These are phyloP conservation scores for Toxonevra muliebris DNA, from an alignment of 2,888 invertebrate genomes.

Conservation along the genomic window DNA sequence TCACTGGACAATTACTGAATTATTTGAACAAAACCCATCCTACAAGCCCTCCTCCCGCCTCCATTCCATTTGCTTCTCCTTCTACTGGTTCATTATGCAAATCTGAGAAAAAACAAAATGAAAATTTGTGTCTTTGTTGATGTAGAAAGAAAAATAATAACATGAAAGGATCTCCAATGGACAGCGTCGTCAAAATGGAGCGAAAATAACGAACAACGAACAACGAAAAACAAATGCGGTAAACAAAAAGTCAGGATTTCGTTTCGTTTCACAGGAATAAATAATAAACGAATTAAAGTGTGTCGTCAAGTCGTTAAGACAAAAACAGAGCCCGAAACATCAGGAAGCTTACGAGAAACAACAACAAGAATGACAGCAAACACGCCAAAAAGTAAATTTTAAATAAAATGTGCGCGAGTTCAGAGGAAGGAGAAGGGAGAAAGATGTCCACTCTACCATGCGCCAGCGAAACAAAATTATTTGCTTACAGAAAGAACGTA, in stretches of 20 bases:
- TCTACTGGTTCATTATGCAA: constrained; percentile 32
- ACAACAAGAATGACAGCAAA: constrained; percentile 17
- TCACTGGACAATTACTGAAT: too few relatives aligned
- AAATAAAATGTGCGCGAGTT: constrained; percentile 10
- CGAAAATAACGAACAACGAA: constrained; percentile 3
- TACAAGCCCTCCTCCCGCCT: neutral
- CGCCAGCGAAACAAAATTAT: constrained; percentile 21
- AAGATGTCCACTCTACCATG: neutral
- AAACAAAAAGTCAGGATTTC: constrained; percentile 35
- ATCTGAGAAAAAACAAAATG: constrained; percentile 40
- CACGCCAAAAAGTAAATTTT: constrained; percentile 22
- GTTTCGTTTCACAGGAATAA: constrained; percentile 48
- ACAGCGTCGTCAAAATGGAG: constrained; percentile 34
- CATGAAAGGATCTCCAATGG: constrained; percentile 39
- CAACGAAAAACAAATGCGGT: constrained; percentile 25
- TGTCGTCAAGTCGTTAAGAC: constrained; percentile 33
- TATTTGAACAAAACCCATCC: neutral
- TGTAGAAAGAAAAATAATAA: constrained; percentile 35
- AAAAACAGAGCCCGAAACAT: neutral
- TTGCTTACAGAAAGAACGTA: constrained; percentile 13
- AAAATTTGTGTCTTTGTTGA: constrained; percentile 45
- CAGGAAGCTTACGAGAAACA: constrained; percentile 2
- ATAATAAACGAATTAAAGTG: constrained; percentile 60
- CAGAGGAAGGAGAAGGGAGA: neutral
- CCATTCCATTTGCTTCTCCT: constrained; percentile 16